Evolutionary conservation across 2,797 vertebrate species (phyloP), one percentile per base, ranked within the genome.

Genomic region (Anguilla marmorata): DNA sequence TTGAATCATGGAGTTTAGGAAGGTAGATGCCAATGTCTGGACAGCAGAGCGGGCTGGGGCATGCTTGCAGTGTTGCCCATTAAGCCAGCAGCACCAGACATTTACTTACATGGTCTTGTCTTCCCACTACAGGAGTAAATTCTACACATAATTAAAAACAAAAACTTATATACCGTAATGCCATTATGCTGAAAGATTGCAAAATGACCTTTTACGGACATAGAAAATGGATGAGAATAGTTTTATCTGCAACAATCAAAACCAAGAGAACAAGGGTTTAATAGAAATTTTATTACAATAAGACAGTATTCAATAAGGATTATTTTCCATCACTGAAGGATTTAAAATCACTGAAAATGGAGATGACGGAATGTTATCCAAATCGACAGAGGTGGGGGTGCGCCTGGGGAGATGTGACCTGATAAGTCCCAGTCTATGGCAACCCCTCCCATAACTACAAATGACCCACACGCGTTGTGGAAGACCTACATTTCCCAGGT

Each of bases 271-370:
- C 11, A n/a, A 74, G 30, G 63, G 21, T 91, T 95, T 92, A 90
- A 93, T 95, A 96, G 92, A 95, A 94, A 90, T 87, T 88, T 95
- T 95, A 96, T 96, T 95, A 95, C 91, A 94, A 95, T 93, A 92
- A 88, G 93, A 79, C 54, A 85, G 92, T 92, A 90, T 92, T 93
- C 92, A 93, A 92, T 85, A 94, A 93, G 91, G 91, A 80, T 87
- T 88, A 45, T 91, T 94, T 95, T 45, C 41, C 2, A 41, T 79
- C 16, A 37, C 33, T 19, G 11, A 93, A 92, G 92, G 94, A 93
- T 27, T 72, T 88, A 94, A 93, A 90, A 92, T 92, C 91, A 91
- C 90, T 93, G 91, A 92, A 95, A 95, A 93, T 89, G 91, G 92
- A 93, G 91, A 93, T 91, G 93, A 76, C 92, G 95, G 95, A 96